Conservation (phyloP, 2,888 invertebrate species). For the Nasonovia ribisnigri region DNA sequence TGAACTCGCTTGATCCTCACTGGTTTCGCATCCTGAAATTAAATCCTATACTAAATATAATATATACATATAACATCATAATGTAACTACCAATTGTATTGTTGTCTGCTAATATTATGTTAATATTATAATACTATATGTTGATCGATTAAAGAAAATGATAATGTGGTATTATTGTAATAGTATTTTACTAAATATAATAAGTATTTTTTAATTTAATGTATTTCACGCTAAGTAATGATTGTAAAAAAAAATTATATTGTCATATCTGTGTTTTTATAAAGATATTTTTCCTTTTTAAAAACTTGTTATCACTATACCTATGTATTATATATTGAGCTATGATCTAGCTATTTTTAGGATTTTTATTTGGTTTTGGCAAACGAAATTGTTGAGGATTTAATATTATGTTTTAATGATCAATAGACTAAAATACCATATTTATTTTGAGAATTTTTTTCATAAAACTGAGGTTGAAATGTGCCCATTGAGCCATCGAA, state of each 20-base stretch:
- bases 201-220: background rate
- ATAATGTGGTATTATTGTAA: background rate
- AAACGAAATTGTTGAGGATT: background rate
- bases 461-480: conserved; percentile 54
- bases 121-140: background rate
- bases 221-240: background rate
- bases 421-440: conserved; percentile 35
- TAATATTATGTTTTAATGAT: background rate
- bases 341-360: background rate
- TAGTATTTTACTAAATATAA: background rate
- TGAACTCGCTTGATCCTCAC: conserved; percentile 58
- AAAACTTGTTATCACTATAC: background rate
- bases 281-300: background rate
- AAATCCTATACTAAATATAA: background rate
- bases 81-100: background rate
- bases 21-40: conserved; percentile 55
- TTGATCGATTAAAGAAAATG: background rate
- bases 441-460: conserved; percentile 57
- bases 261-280: background rate
- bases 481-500: conserved; percentile 50
- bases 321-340: background rate
- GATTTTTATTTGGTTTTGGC: background rate
- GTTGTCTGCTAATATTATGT: background rate
- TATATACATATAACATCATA: background rate
- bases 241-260: background rate